Conservation (phyloP, 2,113 vertebrate genomes). For the Thamnaconus septentrionalis region DNA sequence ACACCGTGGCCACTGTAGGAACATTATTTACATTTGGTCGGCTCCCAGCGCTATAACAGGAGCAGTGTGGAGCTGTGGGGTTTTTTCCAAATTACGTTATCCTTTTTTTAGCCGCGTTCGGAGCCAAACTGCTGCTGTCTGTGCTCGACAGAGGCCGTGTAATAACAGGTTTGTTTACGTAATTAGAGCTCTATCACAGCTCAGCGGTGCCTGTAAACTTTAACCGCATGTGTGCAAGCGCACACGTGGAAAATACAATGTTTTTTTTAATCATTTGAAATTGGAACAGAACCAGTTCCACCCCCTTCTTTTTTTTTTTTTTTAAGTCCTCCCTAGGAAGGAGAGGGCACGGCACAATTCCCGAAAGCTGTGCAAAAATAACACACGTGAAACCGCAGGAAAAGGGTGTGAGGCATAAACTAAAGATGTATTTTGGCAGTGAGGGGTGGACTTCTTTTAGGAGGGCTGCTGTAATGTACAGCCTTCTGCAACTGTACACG, state of each 20-base stretch:
- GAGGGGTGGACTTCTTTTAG: not conserved
- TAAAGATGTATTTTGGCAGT: constrained; percentile 8
- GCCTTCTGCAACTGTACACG: too few relatives aligned
- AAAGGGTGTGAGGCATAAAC: constrained; percentile 34
- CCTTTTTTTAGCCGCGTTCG: constrained; percentile 17
- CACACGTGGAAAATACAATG: too few relatives aligned
- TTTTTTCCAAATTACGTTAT: constrained; percentile 35
- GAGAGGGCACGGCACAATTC: constrained; percentile 25
- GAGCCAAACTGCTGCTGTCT: constrained; percentile 18
- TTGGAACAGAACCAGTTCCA: too few relatives aligned
- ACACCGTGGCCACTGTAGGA: not conserved
- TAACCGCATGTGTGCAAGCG: not conserved
- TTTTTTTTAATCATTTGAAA: too few relatives aligned
- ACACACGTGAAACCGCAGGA: constrained; percentile 25
- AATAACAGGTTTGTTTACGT: constrained; percentile 66
- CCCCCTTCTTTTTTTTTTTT: too few relatives aligned
- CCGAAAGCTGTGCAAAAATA: constrained; percentile 33
- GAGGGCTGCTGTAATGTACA: not conserved
- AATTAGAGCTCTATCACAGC: constrained; percentile 51
- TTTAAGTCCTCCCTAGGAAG: too few relatives aligned
- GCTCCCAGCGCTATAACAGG: constrained; percentile 27
- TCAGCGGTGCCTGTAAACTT: constrained; percentile 34
- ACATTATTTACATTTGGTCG: constrained; percentile 14
- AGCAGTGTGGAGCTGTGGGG: constrained; percentile 17
- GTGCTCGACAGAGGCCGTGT: constrained; percentile 26